These are phyloP conservation scores for Drosophila leonis DNA, from an alignment of 2,888 invertebrate genomes.

Conservation along the genomic window DNA sequence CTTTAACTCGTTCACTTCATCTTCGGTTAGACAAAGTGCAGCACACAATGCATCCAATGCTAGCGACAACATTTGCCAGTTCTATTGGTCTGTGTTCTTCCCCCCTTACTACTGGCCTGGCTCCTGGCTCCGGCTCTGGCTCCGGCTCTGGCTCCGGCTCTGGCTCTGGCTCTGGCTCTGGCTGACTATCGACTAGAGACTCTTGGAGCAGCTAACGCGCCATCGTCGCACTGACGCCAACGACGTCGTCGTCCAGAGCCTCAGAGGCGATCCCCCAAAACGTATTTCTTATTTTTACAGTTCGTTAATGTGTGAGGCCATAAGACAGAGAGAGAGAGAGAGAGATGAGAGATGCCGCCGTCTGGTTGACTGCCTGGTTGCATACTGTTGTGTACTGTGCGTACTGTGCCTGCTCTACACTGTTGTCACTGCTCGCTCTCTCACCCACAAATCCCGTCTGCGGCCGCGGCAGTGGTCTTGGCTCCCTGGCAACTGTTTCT, in stretches of 20 bases:
- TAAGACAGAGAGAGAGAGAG: conserved; percentile 43
- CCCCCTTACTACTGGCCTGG: conserved; percentile 37
- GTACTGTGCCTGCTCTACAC: conserved; percentile 42
- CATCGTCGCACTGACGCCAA: conserved; percentile 40
- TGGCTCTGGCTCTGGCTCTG: conserved; percentile 31
- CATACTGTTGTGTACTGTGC: conserved; percentile 42
- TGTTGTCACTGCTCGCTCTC: conserved; percentile 41
- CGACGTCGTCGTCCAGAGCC: conserved; percentile 40
- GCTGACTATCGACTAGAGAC: conserved; percentile 51
- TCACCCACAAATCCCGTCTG: conserved; percentile 55
- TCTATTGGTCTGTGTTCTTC: conserved; percentile 36
- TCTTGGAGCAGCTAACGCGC: conserved; percentile 55
- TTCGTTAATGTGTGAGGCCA: conserved; percentile 64
- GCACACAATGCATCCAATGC: conserved; percentile 21
- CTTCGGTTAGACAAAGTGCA: conserved; percentile 50
- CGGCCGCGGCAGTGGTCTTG: conserved; percentile 44
- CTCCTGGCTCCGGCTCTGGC: background rate
- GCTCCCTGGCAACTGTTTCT: conserved; percentile 45
- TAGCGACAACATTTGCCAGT: conserved; percentile 28
- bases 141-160: conserved; percentile 19
- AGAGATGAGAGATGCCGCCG: conserved; percentile 64
- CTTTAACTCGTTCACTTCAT: conserved; percentile 43
- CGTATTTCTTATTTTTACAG: conserved; percentile 82
- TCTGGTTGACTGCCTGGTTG: conserved; percentile 61
- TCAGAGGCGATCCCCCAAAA: conserved; percentile 68